Conservation (phyloP, 2,113 vertebrate genomes). For the Zapus hudsonius region DNA sequence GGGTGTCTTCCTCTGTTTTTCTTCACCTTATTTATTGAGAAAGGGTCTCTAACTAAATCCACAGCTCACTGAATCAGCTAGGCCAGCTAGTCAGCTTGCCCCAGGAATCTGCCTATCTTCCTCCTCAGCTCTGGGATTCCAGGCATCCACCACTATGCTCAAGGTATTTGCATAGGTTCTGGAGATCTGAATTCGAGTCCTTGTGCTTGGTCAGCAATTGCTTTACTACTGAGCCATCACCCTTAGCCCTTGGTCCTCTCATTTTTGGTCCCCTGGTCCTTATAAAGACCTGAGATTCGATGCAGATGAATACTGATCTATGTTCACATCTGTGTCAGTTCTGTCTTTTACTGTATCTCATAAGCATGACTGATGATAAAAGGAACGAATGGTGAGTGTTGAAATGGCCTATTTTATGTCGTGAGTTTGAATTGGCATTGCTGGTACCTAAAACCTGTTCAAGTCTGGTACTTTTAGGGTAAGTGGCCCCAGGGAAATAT, state of each 20-base stretch:
- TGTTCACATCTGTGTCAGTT: not conserved
- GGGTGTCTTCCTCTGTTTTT: too few relatives aligned
- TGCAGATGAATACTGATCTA: not conserved
- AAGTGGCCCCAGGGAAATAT: not conserved
- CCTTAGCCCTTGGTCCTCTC: not conserved
- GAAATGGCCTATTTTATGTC: not conserved
- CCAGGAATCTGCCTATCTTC: too few relatives aligned
- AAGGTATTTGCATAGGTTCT: too few relatives aligned
- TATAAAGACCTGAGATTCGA: slow-evolving; percentile 59
- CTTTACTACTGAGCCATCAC: too few relatives aligned
- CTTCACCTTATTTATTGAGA: too few relatives aligned
- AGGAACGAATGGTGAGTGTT: slow-evolving; percentile 16
- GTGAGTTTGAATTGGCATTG: not conserved
- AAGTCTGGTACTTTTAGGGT: not conserved
- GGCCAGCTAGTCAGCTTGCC: too few relatives aligned
- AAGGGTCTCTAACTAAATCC: too few relatives aligned
- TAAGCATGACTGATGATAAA: slow-evolving; percentile 33
- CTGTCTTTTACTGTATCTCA: slow-evolving; percentile 37
- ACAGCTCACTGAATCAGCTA: too few relatives aligned
- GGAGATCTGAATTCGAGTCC: too few relatives aligned
- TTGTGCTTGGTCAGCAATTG: too few relatives aligned
- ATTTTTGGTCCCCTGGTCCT: slow-evolving; percentile 56
- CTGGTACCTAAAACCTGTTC: not conserved
- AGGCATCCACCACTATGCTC: too few relatives aligned
- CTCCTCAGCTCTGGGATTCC: too few relatives aligned